Conservation (phyloP, 1,140 invertebrate genomes). For the Drosophila paulistorum region DNA sequence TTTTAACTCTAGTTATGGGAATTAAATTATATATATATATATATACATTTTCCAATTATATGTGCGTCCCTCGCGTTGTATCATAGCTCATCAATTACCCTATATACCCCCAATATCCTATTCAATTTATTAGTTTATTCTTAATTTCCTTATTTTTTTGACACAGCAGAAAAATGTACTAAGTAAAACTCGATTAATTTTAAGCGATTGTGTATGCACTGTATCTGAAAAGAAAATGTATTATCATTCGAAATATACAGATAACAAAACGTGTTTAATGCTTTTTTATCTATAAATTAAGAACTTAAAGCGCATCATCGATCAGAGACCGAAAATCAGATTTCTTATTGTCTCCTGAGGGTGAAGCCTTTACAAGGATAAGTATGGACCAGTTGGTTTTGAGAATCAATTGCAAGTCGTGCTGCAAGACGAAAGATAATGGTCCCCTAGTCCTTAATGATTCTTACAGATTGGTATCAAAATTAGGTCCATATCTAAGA, state of each 20-base stretch:
- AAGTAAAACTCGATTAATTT: slow-evolving; percentile 4
- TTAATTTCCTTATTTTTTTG: slow-evolving; percentile 10
- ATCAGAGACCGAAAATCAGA: too few relatives aligned
- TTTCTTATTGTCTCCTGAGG: too few relatives aligned
- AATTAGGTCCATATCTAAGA: too few relatives aligned
- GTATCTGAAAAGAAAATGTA: slow-evolving; percentile 10
- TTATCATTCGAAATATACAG: slow-evolving; percentile 14
- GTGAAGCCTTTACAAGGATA: too few relatives aligned
- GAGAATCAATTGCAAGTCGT: too few relatives aligned
- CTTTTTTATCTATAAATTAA: neutral
- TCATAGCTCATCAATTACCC: slow-evolving; percentile 40
- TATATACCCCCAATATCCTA: neutral
- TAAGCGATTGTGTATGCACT: slow-evolving; percentile 7
- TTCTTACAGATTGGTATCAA: too few relatives aligned
- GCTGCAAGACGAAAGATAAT: too few relatives aligned
- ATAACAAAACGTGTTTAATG: neutral
- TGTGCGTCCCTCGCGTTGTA: slow-evolving; percentile 47
- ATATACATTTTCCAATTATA: slow-evolving; percentile 14
- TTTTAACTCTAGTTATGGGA: slow-evolving; percentile 17
- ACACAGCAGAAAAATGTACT: slow-evolving; percentile 10
- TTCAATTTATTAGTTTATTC: slow-evolving; percentile 5
- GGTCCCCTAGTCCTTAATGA: too few relatives aligned
- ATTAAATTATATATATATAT: slow-evolving; percentile 10
- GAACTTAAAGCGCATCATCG: too few relatives aligned
- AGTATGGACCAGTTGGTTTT: too few relatives aligned